phyloP scores from a whole-genome alignment of 92 coral and sea anemone species.

The Heliopora coerulea region DNA sequence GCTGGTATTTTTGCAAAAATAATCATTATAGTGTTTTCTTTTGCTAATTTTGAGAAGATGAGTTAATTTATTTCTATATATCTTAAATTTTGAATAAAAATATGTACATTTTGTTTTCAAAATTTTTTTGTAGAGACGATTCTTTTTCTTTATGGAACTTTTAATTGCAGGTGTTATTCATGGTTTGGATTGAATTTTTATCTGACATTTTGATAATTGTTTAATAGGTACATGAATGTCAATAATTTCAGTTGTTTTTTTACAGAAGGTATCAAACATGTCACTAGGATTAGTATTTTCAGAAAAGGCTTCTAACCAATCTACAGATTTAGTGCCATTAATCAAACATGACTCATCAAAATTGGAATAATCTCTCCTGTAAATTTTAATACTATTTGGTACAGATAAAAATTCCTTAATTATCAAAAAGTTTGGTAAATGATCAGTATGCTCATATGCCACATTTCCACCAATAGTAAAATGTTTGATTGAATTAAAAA shows the following conservation, averaged over 20 bases:
- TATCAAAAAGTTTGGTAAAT: slow-evolving; percentile 52
- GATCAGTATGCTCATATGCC: slow-evolving; percentile 12
- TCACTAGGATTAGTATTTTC: background rate
- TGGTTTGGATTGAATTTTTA: slow-evolving; percentile 51
- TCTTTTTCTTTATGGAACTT: slow-evolving; percentile 47
- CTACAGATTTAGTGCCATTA: slow-evolving; percentile 12
- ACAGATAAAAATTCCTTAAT: slow-evolving; percentile 46
- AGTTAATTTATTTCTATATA: too few relatives aligned
- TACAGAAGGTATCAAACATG: slow-evolving; percentile 42
- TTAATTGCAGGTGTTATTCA: slow-evolving; percentile 50
- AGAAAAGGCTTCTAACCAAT: slow-evolving; percentile 5
- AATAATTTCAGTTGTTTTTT: slow-evolving; percentile 20
- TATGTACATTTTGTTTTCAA: too few relatives aligned
- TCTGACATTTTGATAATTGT: slow-evolving; percentile 38
- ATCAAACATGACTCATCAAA: slow-evolving; percentile 39
- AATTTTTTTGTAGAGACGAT: slow-evolving; percentile 12
- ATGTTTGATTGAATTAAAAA: slow-evolving; percentile 53
- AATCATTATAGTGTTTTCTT: too few relatives aligned
- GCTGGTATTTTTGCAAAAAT: too few relatives aligned
- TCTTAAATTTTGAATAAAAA: too few relatives aligned
- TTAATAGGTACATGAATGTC: slow-evolving; percentile 52
- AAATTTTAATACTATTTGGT: slow-evolving; percentile 48
- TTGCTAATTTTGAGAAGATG: too few relatives aligned
- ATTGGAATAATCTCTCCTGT: background rate
- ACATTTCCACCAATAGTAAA: slow-evolving; percentile 53